Percentiles rank a stretch among this genome's conserved stretches.
Conservation (phyloP, 2,113 vertebrate genomes). For the Serilophus lunatus region DNA sequence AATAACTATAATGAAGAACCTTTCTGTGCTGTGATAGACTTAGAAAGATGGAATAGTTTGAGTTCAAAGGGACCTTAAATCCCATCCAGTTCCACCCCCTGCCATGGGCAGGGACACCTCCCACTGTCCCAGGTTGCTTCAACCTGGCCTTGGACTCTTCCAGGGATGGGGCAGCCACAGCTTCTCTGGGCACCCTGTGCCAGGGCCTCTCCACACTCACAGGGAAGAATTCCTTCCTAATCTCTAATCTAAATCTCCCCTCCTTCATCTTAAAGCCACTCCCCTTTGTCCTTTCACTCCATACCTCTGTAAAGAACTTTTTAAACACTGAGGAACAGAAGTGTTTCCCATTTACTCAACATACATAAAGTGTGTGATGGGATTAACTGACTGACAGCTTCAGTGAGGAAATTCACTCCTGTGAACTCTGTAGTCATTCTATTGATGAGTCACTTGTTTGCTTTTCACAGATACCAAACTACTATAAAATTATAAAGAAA, state of each 20-base stretch:
- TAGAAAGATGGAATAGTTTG: not conserved
- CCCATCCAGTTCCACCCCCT: accelerated
- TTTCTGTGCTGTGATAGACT: not conserved
- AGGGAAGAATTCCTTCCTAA: not conserved
- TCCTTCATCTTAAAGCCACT: not conserved
- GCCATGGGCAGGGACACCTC: not conserved
- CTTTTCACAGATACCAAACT: constrained; percentile 90
- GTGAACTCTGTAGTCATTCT: not conserved
- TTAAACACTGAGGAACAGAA: not conserved
- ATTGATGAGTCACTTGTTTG: not conserved
- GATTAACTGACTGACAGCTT: not conserved
- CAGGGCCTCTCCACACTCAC: accelerated
- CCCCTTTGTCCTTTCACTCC: not conserved
- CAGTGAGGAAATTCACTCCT: not conserved
- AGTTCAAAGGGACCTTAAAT: not conserved
- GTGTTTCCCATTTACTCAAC: not conserved
- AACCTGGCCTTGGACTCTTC: not conserved
- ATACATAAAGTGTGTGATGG: accelerated
- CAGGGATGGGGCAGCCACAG: not conserved
- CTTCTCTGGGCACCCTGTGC: not conserved
- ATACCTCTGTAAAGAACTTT: not conserved
- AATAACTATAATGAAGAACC: not conserved
- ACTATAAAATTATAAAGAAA: constrained; percentile 98
- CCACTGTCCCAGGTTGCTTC: not conserved
- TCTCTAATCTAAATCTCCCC: not conserved